Percentiles rank a stretch among this genome's conserved stretches.
These are phyloP conservation scores for Lasioglossum oenotherae DNA, from an alignment of 2,888 invertebrate species.

Conservation along the genomic window DNA sequence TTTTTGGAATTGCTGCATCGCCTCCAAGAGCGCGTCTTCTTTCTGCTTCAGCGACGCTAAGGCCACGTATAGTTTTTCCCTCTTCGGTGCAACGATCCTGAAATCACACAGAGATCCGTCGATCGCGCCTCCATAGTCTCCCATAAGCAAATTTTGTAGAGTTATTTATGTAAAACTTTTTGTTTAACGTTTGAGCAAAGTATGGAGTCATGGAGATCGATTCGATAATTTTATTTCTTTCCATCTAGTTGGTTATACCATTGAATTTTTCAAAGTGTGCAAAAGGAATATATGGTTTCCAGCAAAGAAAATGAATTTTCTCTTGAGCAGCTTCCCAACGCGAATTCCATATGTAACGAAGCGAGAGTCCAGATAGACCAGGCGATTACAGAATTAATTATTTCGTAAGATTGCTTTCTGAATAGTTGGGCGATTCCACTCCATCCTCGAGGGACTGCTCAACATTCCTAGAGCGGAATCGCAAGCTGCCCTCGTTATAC, in stretches of 20 bases:
- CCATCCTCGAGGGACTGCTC: neutral
- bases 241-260: neutral
- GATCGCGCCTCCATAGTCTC: neutral
- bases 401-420: neutral
- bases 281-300: neutral
- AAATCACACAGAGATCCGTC: neutral
- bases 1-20: slow-evolving; percentile 91
- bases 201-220: too few species aligned
- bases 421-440: neutral
- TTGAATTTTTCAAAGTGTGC: neutral
- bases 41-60: slow-evolving; percentile 91
- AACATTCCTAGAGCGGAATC: slow-evolving; percentile 5
- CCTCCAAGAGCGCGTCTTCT: slow-evolving; percentile 91
- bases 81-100: slow-evolving; percentile 94
- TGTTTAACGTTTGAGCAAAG: too few species aligned
- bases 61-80: slow-evolving; percentile 92
- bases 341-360: neutral
- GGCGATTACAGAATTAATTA: slow-evolving; percentile 9
- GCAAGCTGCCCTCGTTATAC: neutral
- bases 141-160: neutral
- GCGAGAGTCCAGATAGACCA: neutral
- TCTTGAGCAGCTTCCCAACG: neutral
- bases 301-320: neutral
- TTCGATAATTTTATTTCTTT: neutral
- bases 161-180: too few species aligned